Conservation (phyloP, 2,113 vertebrate species). For the Crotalus horridus region DNA sequence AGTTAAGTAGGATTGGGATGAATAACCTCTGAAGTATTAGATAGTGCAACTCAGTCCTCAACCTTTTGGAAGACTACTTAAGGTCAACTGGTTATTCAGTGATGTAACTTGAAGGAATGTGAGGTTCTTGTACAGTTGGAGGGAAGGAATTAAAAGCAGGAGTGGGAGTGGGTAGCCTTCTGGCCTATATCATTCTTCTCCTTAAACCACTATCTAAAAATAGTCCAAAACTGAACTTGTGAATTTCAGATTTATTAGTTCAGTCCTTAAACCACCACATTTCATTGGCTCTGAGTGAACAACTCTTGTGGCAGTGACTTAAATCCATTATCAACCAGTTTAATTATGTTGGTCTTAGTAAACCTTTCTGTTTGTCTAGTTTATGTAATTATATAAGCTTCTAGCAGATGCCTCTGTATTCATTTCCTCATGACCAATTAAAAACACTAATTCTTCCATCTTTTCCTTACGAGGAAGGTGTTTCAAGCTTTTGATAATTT, state of each 20-base stretch:
- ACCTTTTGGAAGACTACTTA: neutral
- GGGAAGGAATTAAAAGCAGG: neutral
- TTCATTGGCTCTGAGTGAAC: neutral
- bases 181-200: neutral
- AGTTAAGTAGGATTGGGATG: neutral
- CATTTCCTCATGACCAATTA: neutral
- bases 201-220: neutral
- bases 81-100: neutral
- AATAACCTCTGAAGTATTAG: neutral
- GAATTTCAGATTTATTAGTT: neutral
- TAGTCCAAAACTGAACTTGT: neutral
- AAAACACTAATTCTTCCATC: neutral
- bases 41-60: neutral
- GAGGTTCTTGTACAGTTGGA: neutral
- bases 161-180: neutral
- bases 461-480: neutral
- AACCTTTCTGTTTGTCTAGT: neutral
- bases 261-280: neutral
- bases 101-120: neutral
- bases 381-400: neutral
- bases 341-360: neutral
- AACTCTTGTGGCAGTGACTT: neutral
- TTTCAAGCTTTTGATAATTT: neutral
- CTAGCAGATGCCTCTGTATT: neutral
- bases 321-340: neutral